A percentile compares a stretch with the other conserved stretches of the same genome.
Evolutionary conservation across 1,140 invertebrate species (phyloP).

Genomic region (Nymphalis io): DNA sequence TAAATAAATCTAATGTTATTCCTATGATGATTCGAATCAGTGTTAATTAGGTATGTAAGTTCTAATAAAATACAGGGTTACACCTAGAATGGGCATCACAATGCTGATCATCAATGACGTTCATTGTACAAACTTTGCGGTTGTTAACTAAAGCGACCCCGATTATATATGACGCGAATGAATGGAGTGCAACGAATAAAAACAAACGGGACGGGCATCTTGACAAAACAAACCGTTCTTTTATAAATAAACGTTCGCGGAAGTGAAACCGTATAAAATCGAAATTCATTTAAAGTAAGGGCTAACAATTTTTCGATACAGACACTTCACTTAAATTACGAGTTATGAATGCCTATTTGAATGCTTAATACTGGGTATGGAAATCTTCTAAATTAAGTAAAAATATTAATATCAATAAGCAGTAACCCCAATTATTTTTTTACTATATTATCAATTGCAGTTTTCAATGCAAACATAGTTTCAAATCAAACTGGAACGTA

Average conservation of each 20-base stretch:
- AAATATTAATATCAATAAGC: no score
- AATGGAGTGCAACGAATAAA: constrained; percentile 37
- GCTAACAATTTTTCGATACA: background rate
- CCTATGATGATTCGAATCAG: background rate
- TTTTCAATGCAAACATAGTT: no score
- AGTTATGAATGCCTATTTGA: background rate
- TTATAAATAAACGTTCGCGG: constrained; percentile 38
- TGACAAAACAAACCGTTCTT: constrained; percentile 33
- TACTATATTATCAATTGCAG: no score
- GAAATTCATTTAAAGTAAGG: constrained; percentile 26
- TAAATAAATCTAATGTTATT: background rate
- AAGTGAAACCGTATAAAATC: constrained; percentile 31
- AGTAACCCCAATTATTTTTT: no score
- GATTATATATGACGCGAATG: constrained; percentile 25
- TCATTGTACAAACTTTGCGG: constrained; percentile 14
- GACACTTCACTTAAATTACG: background rate
- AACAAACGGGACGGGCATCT: constrained; percentile 24
- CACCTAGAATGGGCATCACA: constrained; percentile 20
- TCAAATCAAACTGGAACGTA: no score
- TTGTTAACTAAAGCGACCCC: constrained; percentile 20
- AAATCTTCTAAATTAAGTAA: no score
- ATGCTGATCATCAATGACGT: constrained; percentile 13
- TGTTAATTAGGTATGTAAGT: constrained; percentile 15
- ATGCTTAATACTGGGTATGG: no score
- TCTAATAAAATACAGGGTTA: constrained; percentile 25